Percentiles rank a stretch among this genome's conserved stretches.
phyloP scores from a whole-genome alignment of 2,113 vertebrate species.

The Triplophysa dalaica region DNA sequence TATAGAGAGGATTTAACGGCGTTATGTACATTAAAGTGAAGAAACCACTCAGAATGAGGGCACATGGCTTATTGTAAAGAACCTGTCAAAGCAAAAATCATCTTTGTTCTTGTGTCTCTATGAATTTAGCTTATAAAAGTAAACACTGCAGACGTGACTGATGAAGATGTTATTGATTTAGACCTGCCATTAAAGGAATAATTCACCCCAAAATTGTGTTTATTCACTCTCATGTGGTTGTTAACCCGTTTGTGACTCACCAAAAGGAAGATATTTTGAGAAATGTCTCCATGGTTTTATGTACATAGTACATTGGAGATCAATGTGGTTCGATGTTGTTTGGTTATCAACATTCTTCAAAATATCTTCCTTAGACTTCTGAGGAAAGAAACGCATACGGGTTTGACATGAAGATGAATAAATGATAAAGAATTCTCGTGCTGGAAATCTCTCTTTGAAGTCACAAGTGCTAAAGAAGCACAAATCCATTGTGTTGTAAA shows the following conservation, averaged over 20 bases:
- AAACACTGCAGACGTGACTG: slow-evolving; percentile 13
- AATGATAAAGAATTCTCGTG: no score
- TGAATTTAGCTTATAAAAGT: neutral
- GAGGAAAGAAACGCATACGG: no score
- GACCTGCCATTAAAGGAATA: neutral
- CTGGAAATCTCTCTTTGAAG: neutral
- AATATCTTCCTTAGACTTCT: no score
- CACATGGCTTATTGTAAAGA: neutral
- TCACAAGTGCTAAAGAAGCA: slow-evolving; percentile 23
- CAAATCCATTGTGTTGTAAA: neutral
- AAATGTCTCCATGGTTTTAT: no score
- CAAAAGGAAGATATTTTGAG: no score
- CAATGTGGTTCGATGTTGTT: no score
- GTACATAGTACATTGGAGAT: no score
- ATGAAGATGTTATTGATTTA: slow-evolving; percentile 14
- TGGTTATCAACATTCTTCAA: no score
- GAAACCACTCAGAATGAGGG: neutral
- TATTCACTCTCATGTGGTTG: no score
- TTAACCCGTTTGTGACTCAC: no score
- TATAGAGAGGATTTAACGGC: neutral
- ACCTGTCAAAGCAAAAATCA: neutral
- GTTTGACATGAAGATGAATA: no score
- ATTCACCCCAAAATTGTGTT: no score
- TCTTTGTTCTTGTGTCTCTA: neutral
- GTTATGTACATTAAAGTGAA: neutral